Evolutionary conservation across 2,888 invertebrate species (phyloP), one percentile per base, ranked within the genome.

Genomic region (Oligia fasciuncula): DNA sequence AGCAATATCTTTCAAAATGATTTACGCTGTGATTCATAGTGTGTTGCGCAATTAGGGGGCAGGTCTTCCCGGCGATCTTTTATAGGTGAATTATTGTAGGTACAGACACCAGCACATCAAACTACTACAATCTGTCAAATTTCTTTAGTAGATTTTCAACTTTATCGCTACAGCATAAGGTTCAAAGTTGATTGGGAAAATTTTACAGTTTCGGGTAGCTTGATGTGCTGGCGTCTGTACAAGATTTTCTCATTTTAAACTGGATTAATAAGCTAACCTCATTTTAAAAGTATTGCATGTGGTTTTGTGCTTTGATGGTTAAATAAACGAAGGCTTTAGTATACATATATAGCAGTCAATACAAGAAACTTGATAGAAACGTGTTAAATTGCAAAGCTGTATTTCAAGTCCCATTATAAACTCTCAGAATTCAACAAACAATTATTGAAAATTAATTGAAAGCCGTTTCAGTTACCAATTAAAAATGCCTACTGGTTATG

Each of bases 391-490:
- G 8, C 63, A 63, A 6, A 35, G 63, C 35, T 35, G 1, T 17
- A 63, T 65, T 63, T 46, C 13, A 66, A 49, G 8, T 23, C 0
- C 8, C 2, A 23, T 40, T 54, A 11, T 29, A 73, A 70, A 70
- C 43, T 62, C 8, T 57, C 19, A n/a, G 19, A 68, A 49, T 11
- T 43, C 1, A 35, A 65, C 29, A 35, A 76, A 60, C 23, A 68
- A 65, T 57, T 46, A 66, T 54, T 40, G 8, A 23, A 57, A 23
- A 9, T 57, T 57, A 9, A 67, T 49, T 73, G 57, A 63, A 69
- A 82, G 11, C 35, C 4, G 19, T 43, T 76, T 63, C 29, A 69
- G 54, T 70, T 40, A 43, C 49, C 29, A 23, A 74, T 74, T 66
- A 63, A 69, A 73, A 80, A 4, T 6, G 29, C 35, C 4, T 9